A percentile compares a stretch with the other conserved stretches of the same genome.
These are phyloP conservation scores for Melieria picta DNA, from an alignment of 2,888 invertebrate species.

Conservation along the genomic window DNA sequence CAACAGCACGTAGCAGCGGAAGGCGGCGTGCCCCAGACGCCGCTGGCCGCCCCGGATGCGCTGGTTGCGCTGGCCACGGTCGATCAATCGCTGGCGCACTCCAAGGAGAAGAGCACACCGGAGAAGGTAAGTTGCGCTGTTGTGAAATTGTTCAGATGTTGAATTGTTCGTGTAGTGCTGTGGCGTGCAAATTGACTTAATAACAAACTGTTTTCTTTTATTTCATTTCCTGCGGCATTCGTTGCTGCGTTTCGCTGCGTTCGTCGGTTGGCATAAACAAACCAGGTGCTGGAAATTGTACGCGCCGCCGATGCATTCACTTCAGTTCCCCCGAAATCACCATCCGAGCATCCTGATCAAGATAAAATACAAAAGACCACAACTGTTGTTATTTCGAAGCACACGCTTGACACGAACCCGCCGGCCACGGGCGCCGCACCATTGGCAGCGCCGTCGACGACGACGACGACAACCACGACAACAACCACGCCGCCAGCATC, in stretches of 20 bases:
- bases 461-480: slow-evolving; percentile 36
- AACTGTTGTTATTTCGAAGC: slow-evolving; percentile 93
- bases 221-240: not conserved
- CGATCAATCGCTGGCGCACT: slow-evolving; percentile 66
- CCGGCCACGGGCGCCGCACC: slow-evolving; percentile 54
- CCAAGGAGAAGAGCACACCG: slow-evolving; percentile 82
- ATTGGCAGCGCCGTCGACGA: slow-evolving; percentile 35
- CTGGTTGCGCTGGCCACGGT: slow-evolving; percentile 55
- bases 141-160: too few species aligned
- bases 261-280: not conserved
- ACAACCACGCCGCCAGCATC: slow-evolving; percentile 34
- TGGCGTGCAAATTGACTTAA: not conserved
- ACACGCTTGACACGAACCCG: slow-evolving; percentile 76
- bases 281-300: slow-evolving; percentile 86
- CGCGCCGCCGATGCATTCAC: slow-evolving; percentile 75
- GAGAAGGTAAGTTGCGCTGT: slow-evolving; percentile 71
- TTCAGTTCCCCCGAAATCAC: slow-evolving; percentile 77
- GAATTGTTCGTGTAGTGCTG: too few species aligned
- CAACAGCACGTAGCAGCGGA: slow-evolving; percentile 33
- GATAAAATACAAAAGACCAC: slow-evolving; percentile 82
- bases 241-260: not conserved
- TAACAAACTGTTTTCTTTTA: not conserved
- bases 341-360: slow-evolving; percentile 71
- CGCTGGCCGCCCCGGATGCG: slow-evolving; percentile 44
- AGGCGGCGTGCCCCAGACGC: slow-evolving; percentile 48